These are phyloP conservation scores for Caretta caretta DNA, from an alignment of 2,113 vertebrate genomes.

Conservation along the genomic window DNA sequence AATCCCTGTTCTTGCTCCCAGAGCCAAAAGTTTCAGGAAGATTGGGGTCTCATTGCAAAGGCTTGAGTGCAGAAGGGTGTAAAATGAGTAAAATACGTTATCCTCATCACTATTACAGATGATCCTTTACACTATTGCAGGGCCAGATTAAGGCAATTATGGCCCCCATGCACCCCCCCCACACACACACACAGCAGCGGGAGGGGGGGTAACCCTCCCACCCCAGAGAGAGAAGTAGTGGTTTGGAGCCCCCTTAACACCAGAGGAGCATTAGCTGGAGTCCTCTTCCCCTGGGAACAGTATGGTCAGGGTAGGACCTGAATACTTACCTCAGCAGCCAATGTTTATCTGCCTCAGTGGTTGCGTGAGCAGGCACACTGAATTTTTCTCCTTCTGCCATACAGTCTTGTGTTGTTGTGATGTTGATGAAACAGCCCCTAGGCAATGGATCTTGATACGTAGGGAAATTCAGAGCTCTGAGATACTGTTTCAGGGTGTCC, in stretches of 20 bases:
- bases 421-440: fast-evolving
- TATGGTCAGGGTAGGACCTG: background rate
- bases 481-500: background rate
- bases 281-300: background rate
- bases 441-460: background rate
- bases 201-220: background rate
- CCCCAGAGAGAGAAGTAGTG: background rate
- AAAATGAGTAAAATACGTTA: background rate
- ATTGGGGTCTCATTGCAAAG: background rate
- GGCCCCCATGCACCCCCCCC: background rate
- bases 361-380: background rate
- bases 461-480: background rate
- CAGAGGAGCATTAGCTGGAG: background rate
- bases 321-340: background rate
- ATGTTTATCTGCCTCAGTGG: background rate
- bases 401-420: background rate
- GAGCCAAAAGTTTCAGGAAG: background rate
- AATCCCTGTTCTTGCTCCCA: background rate
- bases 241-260: background rate
- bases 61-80: fast-evolving
- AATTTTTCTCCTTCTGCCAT: background rate
- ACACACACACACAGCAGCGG: background rate
- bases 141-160: background rate
- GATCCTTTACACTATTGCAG: background rate
- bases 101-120: background rate